A percentile compares a stretch with the other conserved stretches of the same genome.
Conservation (phyloP, 2,113 vertebrate species). For the Larimichthys crocea region DNA sequence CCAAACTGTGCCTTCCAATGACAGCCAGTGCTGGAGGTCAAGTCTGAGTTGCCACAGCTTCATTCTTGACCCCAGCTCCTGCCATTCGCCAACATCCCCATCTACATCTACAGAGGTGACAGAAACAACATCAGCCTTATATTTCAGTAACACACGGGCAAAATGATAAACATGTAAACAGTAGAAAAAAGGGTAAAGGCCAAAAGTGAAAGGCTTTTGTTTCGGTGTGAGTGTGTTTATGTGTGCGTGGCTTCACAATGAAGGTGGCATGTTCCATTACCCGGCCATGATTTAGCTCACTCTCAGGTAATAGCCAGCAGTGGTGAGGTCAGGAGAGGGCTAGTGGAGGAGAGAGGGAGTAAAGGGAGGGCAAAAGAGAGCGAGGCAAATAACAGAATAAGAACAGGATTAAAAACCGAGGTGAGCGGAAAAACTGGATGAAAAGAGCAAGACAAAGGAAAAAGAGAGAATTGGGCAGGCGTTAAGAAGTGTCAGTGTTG, state of each 20-base stretch:
- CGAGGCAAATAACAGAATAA: conserved; percentile 47
- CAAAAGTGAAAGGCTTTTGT: conserved; percentile 59
- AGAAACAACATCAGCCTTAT: conserved; percentile 58
- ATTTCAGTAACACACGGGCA: conserved; percentile 57
- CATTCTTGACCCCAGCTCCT: conserved; percentile 51
- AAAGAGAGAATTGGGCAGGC: conserved; percentile 42
- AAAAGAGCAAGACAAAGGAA: conserved; percentile 55
- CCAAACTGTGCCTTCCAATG: not conserved
- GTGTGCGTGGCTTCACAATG: conserved; percentile 46
- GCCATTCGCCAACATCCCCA: conserved; percentile 44
- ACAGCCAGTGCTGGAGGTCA: conserved; percentile 43
- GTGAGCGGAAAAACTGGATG: conserved; percentile 32
- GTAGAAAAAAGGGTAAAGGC: conserved; percentile 49
- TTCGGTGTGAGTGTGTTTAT: conserved; percentile 38
- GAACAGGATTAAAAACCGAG: conserved; percentile 45
- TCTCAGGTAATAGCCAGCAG: conserved; percentile 74
- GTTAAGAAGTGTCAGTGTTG: conserved; percentile 44
- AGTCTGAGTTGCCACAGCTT: conserved; percentile 35
- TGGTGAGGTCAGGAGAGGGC: conserved; percentile 73
- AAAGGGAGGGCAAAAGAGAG: conserved; percentile 33
- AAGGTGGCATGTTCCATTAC: conserved; percentile 81
- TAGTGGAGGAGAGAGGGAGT: conserved; percentile 52
- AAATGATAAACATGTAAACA: conserved; percentile 77
- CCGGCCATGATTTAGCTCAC: conserved; percentile 79
- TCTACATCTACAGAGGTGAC: conserved; percentile 46